A percentile compares a stretch with the other conserved stretches of the same genome.
These are phyloP conservation scores for Lytechinus variegatus DNA, from an alignment of 35 echinoderm and acorn worm species.

Conservation along the genomic window DNA sequence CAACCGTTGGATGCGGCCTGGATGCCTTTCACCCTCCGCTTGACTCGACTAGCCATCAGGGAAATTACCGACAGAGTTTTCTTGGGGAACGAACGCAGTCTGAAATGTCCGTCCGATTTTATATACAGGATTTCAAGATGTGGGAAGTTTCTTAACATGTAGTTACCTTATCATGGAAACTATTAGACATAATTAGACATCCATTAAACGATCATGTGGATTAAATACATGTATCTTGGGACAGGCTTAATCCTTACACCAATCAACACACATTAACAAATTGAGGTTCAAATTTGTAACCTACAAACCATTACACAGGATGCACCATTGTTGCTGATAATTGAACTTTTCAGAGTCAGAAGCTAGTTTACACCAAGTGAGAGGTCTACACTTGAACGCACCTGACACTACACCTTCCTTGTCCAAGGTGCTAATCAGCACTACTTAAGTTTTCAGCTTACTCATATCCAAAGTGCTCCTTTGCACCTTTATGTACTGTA, in stretches of 20 bases:
- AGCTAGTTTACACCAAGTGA: not conserved
- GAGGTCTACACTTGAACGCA: too few species aligned
- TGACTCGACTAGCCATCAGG: not conserved
- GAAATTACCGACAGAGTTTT: conserved; percentile 5
- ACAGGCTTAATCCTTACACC: not conserved
- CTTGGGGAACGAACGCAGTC: not conserved
- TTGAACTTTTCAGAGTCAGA: not conserved
- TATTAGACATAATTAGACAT: conserved; percentile 15
- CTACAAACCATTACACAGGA: not conserved
- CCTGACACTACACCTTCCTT: not conserved
- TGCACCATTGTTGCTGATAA: not conserved
- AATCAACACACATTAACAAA: not conserved
- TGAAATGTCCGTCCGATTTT: not conserved
- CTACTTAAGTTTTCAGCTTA: too few species aligned
- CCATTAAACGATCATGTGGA: not conserved
- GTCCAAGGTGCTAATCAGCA: too few species aligned
- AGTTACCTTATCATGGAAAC: not conserved
- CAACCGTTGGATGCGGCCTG: not conserved
- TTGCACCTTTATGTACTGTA: too few species aligned
- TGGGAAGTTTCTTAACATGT: not conserved
- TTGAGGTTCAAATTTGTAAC: not conserved
- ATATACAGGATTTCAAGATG: not conserved
- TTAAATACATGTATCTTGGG: not conserved
- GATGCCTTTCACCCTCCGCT: not conserved
- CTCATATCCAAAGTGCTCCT: too few species aligned